Percentiles rank a stretch among this genome's conserved stretches.
Conservation (phyloP, 1,140 invertebrate species). For the Phenacoccus solenopsis region DNA sequence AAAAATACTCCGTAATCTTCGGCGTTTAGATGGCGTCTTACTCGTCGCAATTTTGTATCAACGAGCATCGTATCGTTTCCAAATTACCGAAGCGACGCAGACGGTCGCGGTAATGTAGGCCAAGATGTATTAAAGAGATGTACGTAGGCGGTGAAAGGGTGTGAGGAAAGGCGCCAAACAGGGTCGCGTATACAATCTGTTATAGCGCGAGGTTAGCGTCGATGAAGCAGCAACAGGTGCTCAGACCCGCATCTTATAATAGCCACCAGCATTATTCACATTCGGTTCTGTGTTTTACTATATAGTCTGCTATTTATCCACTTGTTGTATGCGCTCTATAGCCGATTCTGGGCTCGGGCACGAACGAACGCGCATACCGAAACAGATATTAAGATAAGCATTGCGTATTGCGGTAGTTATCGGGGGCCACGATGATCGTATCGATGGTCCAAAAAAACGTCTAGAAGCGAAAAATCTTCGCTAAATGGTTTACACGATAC, state of each 20-base stretch:
- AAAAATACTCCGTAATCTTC: too few species aligned
- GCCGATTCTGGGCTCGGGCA: slow-evolving; percentile 1
- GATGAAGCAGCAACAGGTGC: slow-evolving; percentile 16
- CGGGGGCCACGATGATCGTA: background rate
- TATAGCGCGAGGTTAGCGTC: slow-evolving; percentile 6
- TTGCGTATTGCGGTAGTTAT: slow-evolving; percentile 15
- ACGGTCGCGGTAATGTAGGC: too few species aligned
- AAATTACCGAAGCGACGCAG: too few species aligned
- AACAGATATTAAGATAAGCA: background rate
- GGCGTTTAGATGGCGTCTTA: too few species aligned
- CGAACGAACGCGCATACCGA: background rate
- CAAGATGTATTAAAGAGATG: background rate
- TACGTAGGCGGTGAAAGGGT: slow-evolving; percentile 7
- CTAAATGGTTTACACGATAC: background rate
- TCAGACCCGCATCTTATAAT: slow-evolving; percentile 14
- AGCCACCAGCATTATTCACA: slow-evolving; percentile 10
- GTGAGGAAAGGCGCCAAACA: slow-evolving; percentile 14
- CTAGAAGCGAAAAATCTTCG: too few species aligned
- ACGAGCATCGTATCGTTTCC: too few species aligned
- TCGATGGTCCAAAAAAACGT: background rate
- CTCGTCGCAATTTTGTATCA: too few species aligned
- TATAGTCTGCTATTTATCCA: background rate
- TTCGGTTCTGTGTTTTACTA: slow-evolving; percentile 3
- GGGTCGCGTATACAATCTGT: slow-evolving; percentile 15
- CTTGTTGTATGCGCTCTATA: background rate